Evolutionary conservation across 2,797 vertebrate genomes (phyloP).

Genomic region (Urosaurus nigricauda): DNA sequence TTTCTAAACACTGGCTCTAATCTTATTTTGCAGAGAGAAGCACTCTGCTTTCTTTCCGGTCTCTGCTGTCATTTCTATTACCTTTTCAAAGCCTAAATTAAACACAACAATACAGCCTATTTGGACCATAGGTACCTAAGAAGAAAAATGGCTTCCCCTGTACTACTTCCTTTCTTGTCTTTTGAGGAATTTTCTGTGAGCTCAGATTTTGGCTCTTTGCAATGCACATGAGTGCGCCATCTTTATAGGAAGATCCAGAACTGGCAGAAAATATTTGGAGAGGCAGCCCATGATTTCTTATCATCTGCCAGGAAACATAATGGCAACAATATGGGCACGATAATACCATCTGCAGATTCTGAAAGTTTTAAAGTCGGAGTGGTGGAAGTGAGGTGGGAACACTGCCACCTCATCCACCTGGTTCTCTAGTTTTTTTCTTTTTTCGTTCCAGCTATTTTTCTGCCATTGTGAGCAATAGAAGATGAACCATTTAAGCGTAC

Average conservation of each 20-base stretch:
- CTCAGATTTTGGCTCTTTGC: not conserved
- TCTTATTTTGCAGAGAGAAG: not conserved
- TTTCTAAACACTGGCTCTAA: not conserved
- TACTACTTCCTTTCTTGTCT: not conserved
- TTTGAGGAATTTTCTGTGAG: not conserved
- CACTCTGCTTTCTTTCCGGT: not conserved
- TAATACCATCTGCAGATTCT: no score
- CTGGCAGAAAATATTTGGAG: not conserved
- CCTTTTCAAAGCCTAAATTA: not conserved
- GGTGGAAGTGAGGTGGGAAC: no score
- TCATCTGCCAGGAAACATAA: not conserved
- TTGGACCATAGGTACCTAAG: not conserved
- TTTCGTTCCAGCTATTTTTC: no score
- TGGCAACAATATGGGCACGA: no score
- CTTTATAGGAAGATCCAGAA: not conserved
- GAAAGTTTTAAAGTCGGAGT: no score
- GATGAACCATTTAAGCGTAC: no score
- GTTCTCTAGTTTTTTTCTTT: no score
- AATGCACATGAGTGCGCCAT: not conserved
- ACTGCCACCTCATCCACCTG: no score
- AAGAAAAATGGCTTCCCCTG: not conserved
- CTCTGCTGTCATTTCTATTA: not conserved
- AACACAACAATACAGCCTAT: not conserved
- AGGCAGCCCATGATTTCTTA: no score
- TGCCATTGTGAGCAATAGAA: no score